Conservation (phyloP, 2,888 invertebrate species). For the Acanthoscelides obtectus region DNA sequence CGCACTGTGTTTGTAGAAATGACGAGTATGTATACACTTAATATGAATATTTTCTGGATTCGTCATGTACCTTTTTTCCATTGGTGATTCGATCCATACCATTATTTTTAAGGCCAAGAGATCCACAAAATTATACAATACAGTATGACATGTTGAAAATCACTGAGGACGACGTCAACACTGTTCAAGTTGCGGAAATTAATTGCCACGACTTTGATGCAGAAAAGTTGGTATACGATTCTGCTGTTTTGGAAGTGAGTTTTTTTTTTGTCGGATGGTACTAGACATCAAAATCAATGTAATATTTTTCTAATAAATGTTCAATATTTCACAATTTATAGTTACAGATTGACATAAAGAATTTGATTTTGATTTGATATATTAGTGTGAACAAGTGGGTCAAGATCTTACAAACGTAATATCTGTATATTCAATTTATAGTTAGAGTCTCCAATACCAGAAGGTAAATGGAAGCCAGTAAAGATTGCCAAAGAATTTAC, state of each 20-base stretch:
- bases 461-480: constrained; percentile 26
- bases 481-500: constrained; percentile 21
- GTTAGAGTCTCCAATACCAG: constrained; percentile 23
- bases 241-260: constrained; percentile 28
- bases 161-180: constrained; percentile 19
- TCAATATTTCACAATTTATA: too few relatives aligned
- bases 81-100: not conserved
- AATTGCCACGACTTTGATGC: constrained; percentile 24
- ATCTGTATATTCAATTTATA: constrained; percentile 4
- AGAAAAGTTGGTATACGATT: constrained; percentile 24
- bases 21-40: constrained; percentile 9
- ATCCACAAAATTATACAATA: constrained; percentile 22
- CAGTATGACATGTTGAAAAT: constrained; percentile 28
- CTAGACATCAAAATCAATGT: too few relatives aligned
- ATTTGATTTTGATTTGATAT: too few relatives aligned
- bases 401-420: too few relatives aligned
- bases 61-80: too few relatives aligned
- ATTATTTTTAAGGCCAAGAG: constrained; percentile 17
- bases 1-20: constrained; percentile 23
- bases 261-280: not conserved
- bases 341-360: too few relatives aligned
- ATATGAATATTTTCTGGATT: too few relatives aligned
- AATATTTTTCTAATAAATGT: too few relatives aligned
- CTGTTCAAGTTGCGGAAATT: constrained; percentile 23
- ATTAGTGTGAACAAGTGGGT: too few relatives aligned